Evolutionary conservation across 2,888 invertebrate genomes (phyloP), one percentile per base, ranked within the genome.

Genomic region (Cheilosia impressa): DNA sequence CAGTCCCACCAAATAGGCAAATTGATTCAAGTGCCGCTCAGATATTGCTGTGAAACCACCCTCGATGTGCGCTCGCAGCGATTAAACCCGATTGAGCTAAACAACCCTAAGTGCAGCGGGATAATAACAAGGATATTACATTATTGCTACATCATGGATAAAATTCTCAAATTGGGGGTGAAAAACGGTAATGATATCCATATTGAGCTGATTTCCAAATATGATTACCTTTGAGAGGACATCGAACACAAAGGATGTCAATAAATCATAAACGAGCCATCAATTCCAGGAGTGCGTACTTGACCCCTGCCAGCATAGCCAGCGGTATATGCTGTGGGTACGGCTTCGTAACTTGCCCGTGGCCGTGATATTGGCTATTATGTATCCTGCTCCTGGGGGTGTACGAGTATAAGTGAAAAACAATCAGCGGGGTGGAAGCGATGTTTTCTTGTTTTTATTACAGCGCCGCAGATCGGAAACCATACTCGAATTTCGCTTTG

Each of bases 211-310:
- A 87, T 87, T 87, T 81, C 77, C 55, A 87, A 87, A 82, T 78
- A 81, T 76, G 84, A 76, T 81, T 84, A 85, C 87, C 87, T 77
- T 79, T 22, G 79, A 87, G 87, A 87, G 87, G 87, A 88, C 88
- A 87, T 87, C 88, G 87, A 87, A 76, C 76, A 88, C 88, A 87
- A 88, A 84, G 87, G 87, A 87, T 87, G 87, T 88, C 88, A 87
- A 88, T 88, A 88, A 88, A 88, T 88, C 88, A 88, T 88, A 87
- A 87, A 83, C 87, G 87, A 87, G 80, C 87, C 87, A 87, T 88
- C 88, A 88, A 83, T 87, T 87, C 75, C 88, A 88, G 88, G 87
- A 87, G 84, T 80, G 79, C 84, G 79, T 80, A 87, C 87, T 87
- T 87, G 87, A 87, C 87, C 87, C 85, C 82, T 78, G 76, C 85